Evolutionary conservation across 2,113 vertebrate genomes (phyloP).

Genomic region (Hypomesus transpacificus): DNA sequence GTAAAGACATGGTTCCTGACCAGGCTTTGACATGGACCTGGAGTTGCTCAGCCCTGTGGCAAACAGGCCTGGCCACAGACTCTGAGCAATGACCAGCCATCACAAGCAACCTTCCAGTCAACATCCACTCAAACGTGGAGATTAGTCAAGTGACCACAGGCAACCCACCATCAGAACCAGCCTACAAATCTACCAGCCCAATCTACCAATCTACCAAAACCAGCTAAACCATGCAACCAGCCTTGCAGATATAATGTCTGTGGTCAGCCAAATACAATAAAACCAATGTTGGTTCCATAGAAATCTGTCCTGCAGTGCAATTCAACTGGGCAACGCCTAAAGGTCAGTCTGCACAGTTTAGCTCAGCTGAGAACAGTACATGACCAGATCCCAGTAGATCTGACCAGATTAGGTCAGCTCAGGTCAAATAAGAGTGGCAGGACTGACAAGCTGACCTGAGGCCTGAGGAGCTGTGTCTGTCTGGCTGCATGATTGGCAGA

Average conservation of each 20-base stretch:
- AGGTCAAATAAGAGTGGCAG: not conserved
- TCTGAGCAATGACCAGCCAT: not conserved
- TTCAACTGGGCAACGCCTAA: not conserved
- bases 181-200: conserved; percentile 58
- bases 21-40: conserved; percentile 9
- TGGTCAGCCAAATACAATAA: not conserved
- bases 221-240: conserved; percentile 28
- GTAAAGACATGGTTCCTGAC: conserved; percentile 60
- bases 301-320: not conserved
- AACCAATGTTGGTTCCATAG: too few relatives aligned
- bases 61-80: not conserved
- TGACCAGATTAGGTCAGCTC: not conserved
- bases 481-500: conserved; percentile 35
- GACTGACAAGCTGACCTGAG: conserved; percentile 49
- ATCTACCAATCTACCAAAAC: too few relatives aligned
- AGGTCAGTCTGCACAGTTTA: not conserved
- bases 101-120: not conserved
- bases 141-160: conserved; percentile 47
- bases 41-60: conserved; percentile 3
- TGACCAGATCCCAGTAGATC: not conserved
- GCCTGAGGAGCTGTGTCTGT: conserved; percentile 43
- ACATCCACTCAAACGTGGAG: not conserved
- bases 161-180: not conserved
- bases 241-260: not conserved
- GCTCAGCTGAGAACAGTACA: conserved; percentile 14